Evolutionary conservation across 2,113 vertebrate genomes (phyloP), one percentile per base, ranked within the genome.

Genomic region (Coracopsis vasa): DNA sequence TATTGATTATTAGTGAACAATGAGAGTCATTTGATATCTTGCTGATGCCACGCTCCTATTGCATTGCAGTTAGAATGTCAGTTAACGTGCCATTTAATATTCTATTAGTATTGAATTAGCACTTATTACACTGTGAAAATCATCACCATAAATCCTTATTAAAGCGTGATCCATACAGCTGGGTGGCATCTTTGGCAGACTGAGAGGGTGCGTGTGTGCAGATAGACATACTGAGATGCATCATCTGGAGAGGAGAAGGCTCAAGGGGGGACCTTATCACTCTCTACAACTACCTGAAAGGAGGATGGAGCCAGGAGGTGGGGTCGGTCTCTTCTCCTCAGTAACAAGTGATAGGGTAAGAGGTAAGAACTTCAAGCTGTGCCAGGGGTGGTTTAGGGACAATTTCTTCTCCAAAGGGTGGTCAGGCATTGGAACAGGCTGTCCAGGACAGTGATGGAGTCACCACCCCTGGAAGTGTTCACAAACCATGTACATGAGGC

Each of bases 91-190:
- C 92, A 82, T 90, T 97, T 97, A 96, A 93, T 94, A 96, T 94
- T 96, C 84, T 95, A 83, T 96, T 97, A 89, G 75, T 95, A 94
- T 88, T 88, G 82, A 96, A 94, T 96, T 97, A 97, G 80, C 72
- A 83, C 94, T 95, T 97, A 80, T 97, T 96, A 96, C 78, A 45
- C 94, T 97, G 91, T 97, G 94, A 91, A 86, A 94, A 86, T 92
- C 90, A 94, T 97, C 97, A 91, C 89, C 67, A 95, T 93, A 96
- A 86, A 97, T 96, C 74, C 41, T 96, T 97, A 97, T 97, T 94
- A 89, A 96, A 95, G 53, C 1, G 0, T 93, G 91, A 95, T 97
- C 84, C 94, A 88, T 95, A 92, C 77, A 90, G 71, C 78, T 95
- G 88, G 95, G 90, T 97, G 95, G 92, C 81, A 77, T 88, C 83